Evolutionary conservation across 2,113 vertebrate species (phyloP).

Genomic region (Nestor notabilis): DNA sequence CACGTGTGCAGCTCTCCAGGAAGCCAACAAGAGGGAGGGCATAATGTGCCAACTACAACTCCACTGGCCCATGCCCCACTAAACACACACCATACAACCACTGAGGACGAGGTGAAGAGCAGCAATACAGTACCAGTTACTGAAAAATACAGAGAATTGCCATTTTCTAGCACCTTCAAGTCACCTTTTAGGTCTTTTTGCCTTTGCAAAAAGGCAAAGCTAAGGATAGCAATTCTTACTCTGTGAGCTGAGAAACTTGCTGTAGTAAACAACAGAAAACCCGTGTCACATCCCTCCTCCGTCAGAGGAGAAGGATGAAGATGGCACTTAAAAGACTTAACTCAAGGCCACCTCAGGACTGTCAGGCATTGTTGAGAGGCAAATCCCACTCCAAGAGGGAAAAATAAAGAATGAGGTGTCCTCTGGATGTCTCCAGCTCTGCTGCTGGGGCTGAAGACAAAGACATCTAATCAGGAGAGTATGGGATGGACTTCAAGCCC

Average conservation of each 20-base stretch:
- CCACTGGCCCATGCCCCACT: neutral
- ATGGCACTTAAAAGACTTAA: neutral
- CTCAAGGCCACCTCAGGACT: neutral
- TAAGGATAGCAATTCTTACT: neutral
- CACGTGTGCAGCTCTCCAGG: neutral
- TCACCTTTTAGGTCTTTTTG: neutral
- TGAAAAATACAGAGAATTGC: neutral
- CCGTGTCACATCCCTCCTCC: neutral
- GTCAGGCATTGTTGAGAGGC: neutral
- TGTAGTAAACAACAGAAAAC: neutral
- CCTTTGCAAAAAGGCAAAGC: neutral
- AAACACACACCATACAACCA: neutral
- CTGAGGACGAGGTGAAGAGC: neutral
- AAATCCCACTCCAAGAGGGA: neutral
- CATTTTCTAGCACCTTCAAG: neutral
- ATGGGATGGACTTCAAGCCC: neutral
- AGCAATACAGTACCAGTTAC: neutral
- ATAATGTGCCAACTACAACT: fast-evolving
- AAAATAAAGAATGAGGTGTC: neutral
- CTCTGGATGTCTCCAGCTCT: neutral
- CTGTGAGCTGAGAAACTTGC: neutral
- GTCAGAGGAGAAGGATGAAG: neutral
- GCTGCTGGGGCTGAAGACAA: neutral
- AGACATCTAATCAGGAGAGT: neutral
- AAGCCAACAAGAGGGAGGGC: neutral